phyloP scores from a whole-genome alignment of 2,113 vertebrate genomes.

The Cololabis saira region DNA sequence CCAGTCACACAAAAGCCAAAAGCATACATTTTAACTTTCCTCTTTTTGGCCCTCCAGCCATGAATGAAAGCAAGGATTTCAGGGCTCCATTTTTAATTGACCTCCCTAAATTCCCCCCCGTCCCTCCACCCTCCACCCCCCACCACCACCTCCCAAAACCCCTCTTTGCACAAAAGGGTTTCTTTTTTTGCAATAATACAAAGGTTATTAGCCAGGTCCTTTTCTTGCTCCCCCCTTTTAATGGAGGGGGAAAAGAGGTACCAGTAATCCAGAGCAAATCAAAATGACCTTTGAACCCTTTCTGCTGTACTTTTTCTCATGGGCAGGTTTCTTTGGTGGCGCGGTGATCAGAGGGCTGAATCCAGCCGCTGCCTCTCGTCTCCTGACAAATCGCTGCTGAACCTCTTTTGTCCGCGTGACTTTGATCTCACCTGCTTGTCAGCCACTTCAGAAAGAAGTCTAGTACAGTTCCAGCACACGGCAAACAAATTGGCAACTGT shows the following conservation, averaged over 20 bases:
- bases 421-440: conserved; percentile 99
- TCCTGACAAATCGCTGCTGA: conserved; percentile 95
- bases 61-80: conserved; percentile 74
- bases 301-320: conserved; percentile 97
- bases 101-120: conserved; percentile 81
- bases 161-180: conserved; percentile 83
- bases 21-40: conserved; percentile 71
- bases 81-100: conserved; percentile 86
- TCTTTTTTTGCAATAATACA: conserved; percentile 83
- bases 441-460: conserved; percentile 86
- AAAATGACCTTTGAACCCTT: conserved; percentile 96
- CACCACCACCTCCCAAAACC: conserved; percentile 61
- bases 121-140: too few species aligned
- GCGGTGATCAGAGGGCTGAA: conserved; percentile 90
- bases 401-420: conserved; percentile 88
- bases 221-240: conserved; percentile 76
- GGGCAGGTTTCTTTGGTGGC: conserved; percentile 89
- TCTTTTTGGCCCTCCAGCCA: conserved; percentile 40
- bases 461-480: conserved; percentile 90
- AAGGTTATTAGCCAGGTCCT: conserved; percentile 89
- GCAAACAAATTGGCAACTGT: conserved; percentile 93
- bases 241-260: conserved; percentile 86
- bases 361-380: conserved; percentile 90
- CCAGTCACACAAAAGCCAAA: conserved; percentile 47
- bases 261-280: conserved; percentile 93